Evolutionary conservation across 2,113 vertebrate genomes (phyloP), one percentile per base, ranked within the genome.

Genomic region (Sceloporus undulatus): DNA sequence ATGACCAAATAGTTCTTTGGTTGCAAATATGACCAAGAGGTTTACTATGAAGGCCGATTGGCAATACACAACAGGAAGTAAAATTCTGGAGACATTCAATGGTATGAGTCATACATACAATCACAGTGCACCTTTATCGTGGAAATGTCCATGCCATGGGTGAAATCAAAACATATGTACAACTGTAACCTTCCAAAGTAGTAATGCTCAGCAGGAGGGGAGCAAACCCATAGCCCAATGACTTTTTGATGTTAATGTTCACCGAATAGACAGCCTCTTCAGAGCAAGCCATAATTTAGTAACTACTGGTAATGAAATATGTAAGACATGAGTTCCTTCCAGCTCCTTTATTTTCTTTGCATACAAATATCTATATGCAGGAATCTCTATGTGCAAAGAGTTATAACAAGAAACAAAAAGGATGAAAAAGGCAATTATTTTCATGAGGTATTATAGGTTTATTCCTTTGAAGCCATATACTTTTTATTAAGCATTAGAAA

Each of bases 381-480:
- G 59, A 3, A 62, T 73, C 52, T 71, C 16, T 7, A 19, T 75
- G 8, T 14, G n/a, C 19, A 75, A 34, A 29, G 29, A 8, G 19
- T 74, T 38, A 14, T 48, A 38, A 77, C 16, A 71, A 70, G 10
- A 9, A n/a, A 7, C n/a, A 77, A 54, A n/a, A 88, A 82, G 54
- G 42, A 87, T 27, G 4, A 27, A 68, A 38, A 21, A n/a, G 75
- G 89, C 74, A 90, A 85, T 25, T 42, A 21, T 56, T 62, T 54
- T 62, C 86, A 34, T 21, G 27, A 74, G 92, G 87, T 92, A 94
- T 91, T 87, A 94, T 70, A 95, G 94, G 94, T 95, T 94, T 96
- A 95, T 95, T 93, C 92, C 0, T 1, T 90, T 48, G 66, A 94
- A 95, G 91, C 90, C 87, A 65, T 73, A 81, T 81, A 89, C 42